phyloP scores from a whole-genome alignment of 2,113 vertebrate genomes.

The Pluvianellus socialis region DNA sequence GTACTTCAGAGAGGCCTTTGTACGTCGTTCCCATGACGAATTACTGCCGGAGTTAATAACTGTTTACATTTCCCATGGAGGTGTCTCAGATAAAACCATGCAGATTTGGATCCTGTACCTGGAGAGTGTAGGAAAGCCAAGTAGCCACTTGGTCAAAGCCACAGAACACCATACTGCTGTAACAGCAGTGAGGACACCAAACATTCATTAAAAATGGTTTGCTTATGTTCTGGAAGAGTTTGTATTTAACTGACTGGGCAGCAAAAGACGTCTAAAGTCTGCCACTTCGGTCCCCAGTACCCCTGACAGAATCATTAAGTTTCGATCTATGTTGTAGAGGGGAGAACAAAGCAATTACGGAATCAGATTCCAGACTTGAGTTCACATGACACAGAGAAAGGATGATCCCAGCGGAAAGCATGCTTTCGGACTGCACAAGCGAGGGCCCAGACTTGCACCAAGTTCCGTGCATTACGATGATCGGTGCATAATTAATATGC shows the following conservation, averaged over 20 bases:
- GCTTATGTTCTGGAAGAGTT: neutral
- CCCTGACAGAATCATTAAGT: neutral
- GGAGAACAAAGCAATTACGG: neutral
- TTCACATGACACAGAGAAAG: neutral
- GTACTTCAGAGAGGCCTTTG: neutral
- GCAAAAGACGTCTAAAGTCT: neutral
- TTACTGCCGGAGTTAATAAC: neutral
- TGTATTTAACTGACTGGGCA: neutral
- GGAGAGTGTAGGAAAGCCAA: rapidly evolving
- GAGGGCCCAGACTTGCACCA: neutral
- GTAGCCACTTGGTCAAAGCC: neutral
- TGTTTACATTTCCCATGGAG: neutral
- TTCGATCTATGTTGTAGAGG: neutral
- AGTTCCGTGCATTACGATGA: neutral
- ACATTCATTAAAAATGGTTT: neutral
- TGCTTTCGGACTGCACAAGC: neutral
- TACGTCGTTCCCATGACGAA: neutral
- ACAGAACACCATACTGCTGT: neutral
- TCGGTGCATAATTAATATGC: neutral
- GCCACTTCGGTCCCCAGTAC: neutral
- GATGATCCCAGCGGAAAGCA: neutral
- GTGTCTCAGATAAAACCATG: neutral
- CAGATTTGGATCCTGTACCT: neutral
- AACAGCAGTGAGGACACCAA: neutral
- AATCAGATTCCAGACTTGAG: neutral